Base-by-base conservation (phyloP, 1,140 invertebrate species). In the Saxidomus purpurata region DNA sequence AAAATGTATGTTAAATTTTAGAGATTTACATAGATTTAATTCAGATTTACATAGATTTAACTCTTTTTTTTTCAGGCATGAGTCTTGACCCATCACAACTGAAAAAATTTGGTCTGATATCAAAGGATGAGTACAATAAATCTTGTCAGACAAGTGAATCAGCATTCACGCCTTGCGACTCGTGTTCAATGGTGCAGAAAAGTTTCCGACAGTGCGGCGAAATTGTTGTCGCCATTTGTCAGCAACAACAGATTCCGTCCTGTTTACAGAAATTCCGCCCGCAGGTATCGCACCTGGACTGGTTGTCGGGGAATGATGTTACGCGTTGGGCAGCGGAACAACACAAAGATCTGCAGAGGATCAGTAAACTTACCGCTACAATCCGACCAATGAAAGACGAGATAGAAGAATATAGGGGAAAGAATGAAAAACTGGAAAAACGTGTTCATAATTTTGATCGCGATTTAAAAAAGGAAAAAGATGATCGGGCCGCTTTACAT, bases 161-260 rank as follows among this genome's bases (percentile, higher is more conserved):
- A 13, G 94, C 94, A 0, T 95, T 95, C 92, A 93, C 95, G 1
- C 94, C 95, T 25, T 95, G 95, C 92, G 95, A 95, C 63, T 92
- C 94, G 6, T 95, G 95, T 90, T 90, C 92, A 52, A 71, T 93
- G 9, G 94, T 95, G 55, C 95, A 95, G 87, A 92, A 90, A 74
- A 92, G 90, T 90, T 92, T 95, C 52, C 55, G 92, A 67, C 91
- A 92, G 82, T 86, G 93, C 36, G 94, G 94, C 0, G 93, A 95
- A 19, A 59, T 89, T 61, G 86, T 95, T 8, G 87, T 94, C 13
- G 90, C 93, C 40, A 89, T 94, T 13, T 95, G 95, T 88, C 90
- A 93, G 59, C 89, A 92, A 25, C 94, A 95, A 76, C 92, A 92
- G 38, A 90, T 95, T 22, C 94, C 95, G 31, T 94, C 93, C 1